Evolutionary conservation across 1,140 invertebrate species (phyloP), one percentile per base, ranked within the genome.

Genomic region (Ctenoplectra terminalis): DNA sequence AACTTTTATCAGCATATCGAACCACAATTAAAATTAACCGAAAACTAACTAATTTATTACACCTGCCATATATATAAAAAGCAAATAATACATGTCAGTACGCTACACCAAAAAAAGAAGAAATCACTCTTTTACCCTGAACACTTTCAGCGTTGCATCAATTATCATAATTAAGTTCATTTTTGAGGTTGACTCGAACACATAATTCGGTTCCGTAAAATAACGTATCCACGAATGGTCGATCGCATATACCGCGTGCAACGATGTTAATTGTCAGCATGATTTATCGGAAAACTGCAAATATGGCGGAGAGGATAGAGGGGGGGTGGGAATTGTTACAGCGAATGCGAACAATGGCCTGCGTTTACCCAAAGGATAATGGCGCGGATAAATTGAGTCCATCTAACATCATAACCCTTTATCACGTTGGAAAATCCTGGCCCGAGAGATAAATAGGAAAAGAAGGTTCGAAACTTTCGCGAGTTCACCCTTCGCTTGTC

Each of bases 371-470:
- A 37, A n/a, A 50, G 50, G 69, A 80, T 64, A 80, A 80, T 73
- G 43, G 70, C 34, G 54, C 43, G 34, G 77, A 80, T 71, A 79
- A 79, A 79, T 80, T 37, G 77, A 63, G 46, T 72, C 58, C 69
- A 54, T 73, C 58, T 73, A 80, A 63, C 77, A 64, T 64, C 34
- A 73, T 71, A 80, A 71, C 37, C 73, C 48, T 80, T 80, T 73
- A 80, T 71, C 70, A 54, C 29, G 58, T 9, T 52, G 20, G 46
- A 29, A 73, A 63, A 73, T 37, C 29, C 37, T 15, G 31, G 34
- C 34, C 34, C 11, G 2, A 20, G 58, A 73, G 58, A 80, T 80
- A 80, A 80, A 73, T 73, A 73, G 69, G 58, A 54, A 34, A 72
- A 54, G 70, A 64, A 63, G 58, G 58, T 73, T 64, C 46, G 29